Conservation (phyloP, 2,888 invertebrate genomes). For the Drosophila bunnanda region DNA sequence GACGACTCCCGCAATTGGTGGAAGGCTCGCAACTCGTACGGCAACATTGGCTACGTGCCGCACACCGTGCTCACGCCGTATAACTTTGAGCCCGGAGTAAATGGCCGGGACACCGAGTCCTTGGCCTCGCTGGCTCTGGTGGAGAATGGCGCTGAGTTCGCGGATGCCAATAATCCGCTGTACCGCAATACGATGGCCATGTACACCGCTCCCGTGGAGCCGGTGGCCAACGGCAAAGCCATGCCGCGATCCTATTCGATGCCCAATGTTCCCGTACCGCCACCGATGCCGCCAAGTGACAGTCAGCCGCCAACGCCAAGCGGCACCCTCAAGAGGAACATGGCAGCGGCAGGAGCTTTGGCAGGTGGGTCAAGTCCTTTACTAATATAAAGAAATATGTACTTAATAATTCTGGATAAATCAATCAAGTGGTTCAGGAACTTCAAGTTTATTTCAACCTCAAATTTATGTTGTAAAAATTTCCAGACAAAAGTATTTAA, state of each 20-base stretch:
- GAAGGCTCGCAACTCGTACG: constrained; percentile 95
- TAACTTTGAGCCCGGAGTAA: constrained; percentile 80
- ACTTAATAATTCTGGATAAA: not conserved
- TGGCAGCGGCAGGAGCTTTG: constrained; percentile 76
- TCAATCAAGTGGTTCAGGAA: no score
- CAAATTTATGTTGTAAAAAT: no score
- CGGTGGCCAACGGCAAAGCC: constrained; percentile 48
- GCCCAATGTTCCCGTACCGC: constrained; percentile 85
- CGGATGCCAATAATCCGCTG: constrained; percentile 51
- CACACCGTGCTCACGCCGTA: constrained; percentile 95
- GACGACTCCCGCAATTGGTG: constrained; percentile 99
- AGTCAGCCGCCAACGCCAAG: constrained; percentile 73
- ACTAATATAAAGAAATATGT: not conserved
- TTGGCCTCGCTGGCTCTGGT: constrained; percentile 61
- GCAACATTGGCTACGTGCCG: constrained; percentile 96
- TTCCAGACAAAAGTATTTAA: not conserved
- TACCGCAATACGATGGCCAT: constrained; percentile 70
- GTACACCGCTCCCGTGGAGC: constrained; percentile 61
- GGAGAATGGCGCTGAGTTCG: constrained; percentile 54
- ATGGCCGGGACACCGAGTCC: constrained; percentile 77
- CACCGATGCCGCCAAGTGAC: constrained; percentile 84
- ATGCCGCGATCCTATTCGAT: constrained; percentile 80
- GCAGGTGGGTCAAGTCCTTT: constrained; percentile 60
- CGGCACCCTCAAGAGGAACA: constrained; percentile 76
- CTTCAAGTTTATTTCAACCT: no score